These are phyloP conservation scores for Eurois occulta DNA, from an alignment of 2,888 invertebrate genomes.

Conservation along the genomic window DNA sequence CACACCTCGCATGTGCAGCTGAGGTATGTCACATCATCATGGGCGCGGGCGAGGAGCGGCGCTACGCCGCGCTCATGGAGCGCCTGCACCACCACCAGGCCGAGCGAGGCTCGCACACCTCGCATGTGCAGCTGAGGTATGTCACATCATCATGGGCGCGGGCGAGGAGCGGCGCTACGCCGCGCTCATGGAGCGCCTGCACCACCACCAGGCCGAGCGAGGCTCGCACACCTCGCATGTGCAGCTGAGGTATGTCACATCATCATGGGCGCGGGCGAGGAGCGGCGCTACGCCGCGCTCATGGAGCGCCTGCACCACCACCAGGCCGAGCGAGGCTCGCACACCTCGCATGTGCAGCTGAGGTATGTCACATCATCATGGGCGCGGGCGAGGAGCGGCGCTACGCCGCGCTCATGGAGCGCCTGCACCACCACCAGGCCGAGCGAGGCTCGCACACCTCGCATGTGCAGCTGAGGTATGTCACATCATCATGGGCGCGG, in stretches of 20 bases:
- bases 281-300: constrained; percentile 91
- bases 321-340: constrained; percentile 90
- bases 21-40: constrained; percentile 89
- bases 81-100: constrained; percentile 91
- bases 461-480: constrained; percentile 93
- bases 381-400: no score
- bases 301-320: constrained; percentile 92
- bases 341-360: constrained; percentile 94
- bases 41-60: no score
- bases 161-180: constrained; percentile 91
- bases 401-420: constrained; percentile 92
- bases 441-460: constrained; percentile 92
- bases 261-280: no score
- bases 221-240: constrained; percentile 93
- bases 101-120: constrained; percentile 91
- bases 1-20: constrained; percentile 94
- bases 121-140: constrained; percentile 94
- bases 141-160: no score
- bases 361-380: constrained; percentile 89
- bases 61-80: constrained; percentile 92
- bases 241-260: constrained; percentile 92
- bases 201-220: constrained; percentile 90
- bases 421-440: constrained; percentile 91
- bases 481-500: no score
- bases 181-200: constrained; percentile 92